These are phyloP conservation scores for Homalodisca vitripennis DNA, from an alignment of 1,140 invertebrate species.

Conservation along the genomic window DNA sequence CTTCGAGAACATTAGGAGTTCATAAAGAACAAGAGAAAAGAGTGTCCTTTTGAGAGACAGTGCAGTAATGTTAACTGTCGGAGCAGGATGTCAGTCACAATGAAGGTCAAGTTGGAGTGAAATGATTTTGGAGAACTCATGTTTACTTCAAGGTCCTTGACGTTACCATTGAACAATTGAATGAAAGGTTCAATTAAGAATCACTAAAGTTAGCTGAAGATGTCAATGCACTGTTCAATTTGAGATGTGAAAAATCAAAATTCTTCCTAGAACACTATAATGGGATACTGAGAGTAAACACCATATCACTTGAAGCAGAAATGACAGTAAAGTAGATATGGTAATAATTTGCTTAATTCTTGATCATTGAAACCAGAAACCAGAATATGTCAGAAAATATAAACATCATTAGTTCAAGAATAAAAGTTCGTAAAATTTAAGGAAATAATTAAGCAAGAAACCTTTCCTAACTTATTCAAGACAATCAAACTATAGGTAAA, in stretches of 20 bases:
- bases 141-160: slow-evolving; percentile 8
- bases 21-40: slow-evolving; percentile 29
- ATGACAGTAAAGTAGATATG: slow-evolving; percentile 18
- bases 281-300: slow-evolving; percentile 15
- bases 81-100: slow-evolving; percentile 1
- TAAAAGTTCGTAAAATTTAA: background rate
- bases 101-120: background rate
- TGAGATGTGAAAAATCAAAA: background rate
- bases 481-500: too few species aligned
- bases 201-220: slow-evolving; percentile 1
- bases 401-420: too few species aligned
- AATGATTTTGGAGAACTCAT: slow-evolving; percentile 8
- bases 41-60: slow-evolving; percentile 29
- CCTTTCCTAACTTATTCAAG: background rate
- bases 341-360: slow-evolving; percentile 7
- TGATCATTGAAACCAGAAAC: background rate
- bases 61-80: slow-evolving; percentile 10
- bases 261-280: background rate
- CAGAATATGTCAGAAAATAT: background rate
- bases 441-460: background rate
- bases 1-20: slow-evolving; percentile 5
- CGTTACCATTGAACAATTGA: too few species aligned
- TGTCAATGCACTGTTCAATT: background rate
- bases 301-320: slow-evolving; percentile 5
- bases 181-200: slow-evolving; percentile 19